Evolutionary conservation across 2,113 vertebrate genomes (phyloP), one percentile per base, ranked within the genome.

Genomic region (Micromys minutus): DNA sequence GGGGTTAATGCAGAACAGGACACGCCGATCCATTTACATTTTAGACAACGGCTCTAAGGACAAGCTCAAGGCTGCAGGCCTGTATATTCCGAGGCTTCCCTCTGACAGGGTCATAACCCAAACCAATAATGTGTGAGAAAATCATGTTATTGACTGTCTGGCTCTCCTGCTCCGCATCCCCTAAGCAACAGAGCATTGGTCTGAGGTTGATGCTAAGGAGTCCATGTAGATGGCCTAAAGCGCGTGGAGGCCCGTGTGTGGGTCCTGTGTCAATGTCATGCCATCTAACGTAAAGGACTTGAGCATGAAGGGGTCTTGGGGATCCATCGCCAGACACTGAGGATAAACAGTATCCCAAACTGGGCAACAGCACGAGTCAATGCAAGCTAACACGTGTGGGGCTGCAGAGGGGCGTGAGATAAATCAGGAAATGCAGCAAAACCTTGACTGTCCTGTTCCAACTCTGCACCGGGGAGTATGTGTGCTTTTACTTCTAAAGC

Each of bases 1-100:
- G 26, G 24, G 52, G 47, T 96, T 75, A 95, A 90, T 74, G 42
- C 39, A 85, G 45, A 91, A 75, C 67, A 24, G 52, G 47, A 36
- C 21, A 34, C 45, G 42, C 21, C 1, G 17, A 24, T 45, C 71
- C 19, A 21, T 34, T 76, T 63, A 57, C 36, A 50, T n/a, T 29
- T 45, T 47, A 36, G 63, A 36, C 7, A 57, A 36, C 47, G 36
- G 31, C 11, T 26, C 87, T 75, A n/a, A 75, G 31, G 74, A 55
- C 39, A 47, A 94, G 26, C 34, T 86, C 31, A 74, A 7, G 47
- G 45, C n/a, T 13, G 67, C 1, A 13, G 47, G 69, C 6, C 39
- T 42, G 29, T 16, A 21, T 36, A 13, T 26, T 22, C 57, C 26
- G 1, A 45, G 26, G 47, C 3, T 22, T 31, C 61, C 59, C 71